These are phyloP conservation scores for Andrena haemorrhoa DNA, from an alignment of 2,888 invertebrate species.

Conservation along the genomic window DNA sequence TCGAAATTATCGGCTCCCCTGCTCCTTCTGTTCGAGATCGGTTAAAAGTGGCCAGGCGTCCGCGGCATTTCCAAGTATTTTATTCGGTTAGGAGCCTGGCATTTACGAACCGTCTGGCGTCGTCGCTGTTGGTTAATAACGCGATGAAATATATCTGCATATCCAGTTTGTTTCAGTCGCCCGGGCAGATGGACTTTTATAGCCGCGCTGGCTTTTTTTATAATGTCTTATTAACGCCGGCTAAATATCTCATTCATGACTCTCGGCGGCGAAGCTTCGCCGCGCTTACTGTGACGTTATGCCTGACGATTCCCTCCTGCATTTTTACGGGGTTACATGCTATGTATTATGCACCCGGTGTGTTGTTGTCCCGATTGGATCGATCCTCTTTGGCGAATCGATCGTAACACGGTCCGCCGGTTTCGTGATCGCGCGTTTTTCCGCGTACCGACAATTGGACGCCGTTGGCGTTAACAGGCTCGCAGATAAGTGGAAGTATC, in stretches of 20 bases:
- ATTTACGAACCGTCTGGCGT: constrained; percentile 36
- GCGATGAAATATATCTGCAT: constrained; percentile 40
- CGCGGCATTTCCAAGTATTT: constrained; percentile 2
- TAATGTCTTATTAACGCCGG: constrained; percentile 44
- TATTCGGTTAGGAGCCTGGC: constrained; percentile 30
- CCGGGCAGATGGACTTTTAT: constrained; percentile 49
- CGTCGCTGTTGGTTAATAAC: constrained; percentile 43
- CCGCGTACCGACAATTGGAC: not conserved
- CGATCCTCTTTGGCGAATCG: not conserved
- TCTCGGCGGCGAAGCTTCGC: not conserved
- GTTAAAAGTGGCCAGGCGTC: not conserved
- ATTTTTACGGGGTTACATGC: too few relatives aligned
- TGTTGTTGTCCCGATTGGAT: not conserved
- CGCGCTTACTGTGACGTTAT: constrained; percentile 3
- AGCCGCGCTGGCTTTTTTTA: constrained; percentile 35
- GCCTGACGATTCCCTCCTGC: not conserved
- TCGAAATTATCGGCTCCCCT: not conserved
- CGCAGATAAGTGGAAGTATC: constrained; percentile 38
- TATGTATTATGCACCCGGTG: not conserved
- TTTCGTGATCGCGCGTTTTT: constrained; percentile 12
- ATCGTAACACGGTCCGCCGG: not conserved
- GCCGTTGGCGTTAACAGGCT: constrained; percentile 40
- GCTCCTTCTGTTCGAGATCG: not conserved
- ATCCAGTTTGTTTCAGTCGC: constrained; percentile 51
- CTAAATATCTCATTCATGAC: constrained; percentile 9